phyloP scores from a whole-genome alignment of 1,140 invertebrate species.

The Cydia strobilella region DNA sequence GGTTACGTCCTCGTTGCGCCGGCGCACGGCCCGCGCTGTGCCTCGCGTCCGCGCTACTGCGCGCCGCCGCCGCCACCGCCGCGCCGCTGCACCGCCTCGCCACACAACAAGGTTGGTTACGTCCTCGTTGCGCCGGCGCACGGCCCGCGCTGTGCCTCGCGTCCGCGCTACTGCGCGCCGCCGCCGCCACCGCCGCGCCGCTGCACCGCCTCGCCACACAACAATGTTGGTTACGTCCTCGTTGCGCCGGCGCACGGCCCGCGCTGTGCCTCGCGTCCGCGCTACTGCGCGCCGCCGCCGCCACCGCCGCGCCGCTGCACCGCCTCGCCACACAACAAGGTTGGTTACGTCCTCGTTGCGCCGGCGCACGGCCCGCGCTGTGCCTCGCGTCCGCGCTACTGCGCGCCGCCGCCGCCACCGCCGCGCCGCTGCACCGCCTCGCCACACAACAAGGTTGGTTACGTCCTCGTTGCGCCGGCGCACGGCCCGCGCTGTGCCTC shows the following conservation, averaged over 20 bases:
- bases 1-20: constrained; percentile 72
- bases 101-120: constrained; percentile 42
- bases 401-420: constrained; percentile 91
- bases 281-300: neutral
- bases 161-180: neutral
- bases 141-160: constrained; percentile 5
- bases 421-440: constrained; percentile 87
- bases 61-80: neutral
- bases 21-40: neutral
- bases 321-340: constrained; percentile 36
- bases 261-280: constrained; percentile 3
- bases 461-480: constrained; percentile 72
- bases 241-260: neutral
- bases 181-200: neutral
- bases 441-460: constrained; percentile 50
- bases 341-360: constrained; percentile 85
- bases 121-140: neutral
- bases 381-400: constrained; percentile 95
- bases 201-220: neutral
- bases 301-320: neutral
- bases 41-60: neutral
- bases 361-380: constrained; percentile 89
- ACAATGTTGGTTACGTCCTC: too few species aligned
- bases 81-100: neutral
- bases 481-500: neutral